Evolutionary conservation across 1,140 invertebrate genomes (phyloP).

Genomic region (Melitaea cinxia): DNA sequence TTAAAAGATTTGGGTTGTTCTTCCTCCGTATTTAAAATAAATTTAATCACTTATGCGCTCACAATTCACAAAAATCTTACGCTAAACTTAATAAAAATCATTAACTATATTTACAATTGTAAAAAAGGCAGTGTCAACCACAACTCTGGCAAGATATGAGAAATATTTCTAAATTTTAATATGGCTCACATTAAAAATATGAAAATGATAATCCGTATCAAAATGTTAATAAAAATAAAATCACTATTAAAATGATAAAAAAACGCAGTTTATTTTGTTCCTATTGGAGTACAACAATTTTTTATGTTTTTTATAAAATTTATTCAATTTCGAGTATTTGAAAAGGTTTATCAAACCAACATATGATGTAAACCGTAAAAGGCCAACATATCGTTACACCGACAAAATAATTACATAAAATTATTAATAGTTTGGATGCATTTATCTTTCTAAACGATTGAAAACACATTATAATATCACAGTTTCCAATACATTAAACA

Average conservation of each 20-base stretch:
- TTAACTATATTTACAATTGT: conserved; percentile 72
- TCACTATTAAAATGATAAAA: conserved; percentile 8
- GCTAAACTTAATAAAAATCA: conserved; percentile 44
- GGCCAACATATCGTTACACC: conserved; percentile 31
- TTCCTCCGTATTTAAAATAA: conserved; percentile 1
- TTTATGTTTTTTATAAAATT: conserved; percentile 20
- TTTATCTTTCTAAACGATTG: conserved; percentile 54
- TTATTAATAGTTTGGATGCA: conserved; percentile 17
- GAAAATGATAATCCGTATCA: conserved; percentile 27
- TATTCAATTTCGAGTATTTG: conserved; percentile 28
- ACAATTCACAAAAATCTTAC: conserved; percentile 31
- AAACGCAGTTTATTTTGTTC: conserved; percentile 4
- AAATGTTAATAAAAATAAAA: conserved; percentile 17
- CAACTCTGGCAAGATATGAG: conserved; percentile 78
- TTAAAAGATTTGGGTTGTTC: neutral
- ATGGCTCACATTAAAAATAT: conserved; percentile 66
- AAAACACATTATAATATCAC: conserved; percentile 80
- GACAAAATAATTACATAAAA: conserved; percentile 19
- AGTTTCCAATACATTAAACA: conserved; percentile 72
- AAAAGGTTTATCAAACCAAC: conserved; percentile 25
- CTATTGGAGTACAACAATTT: conserved; percentile 9
- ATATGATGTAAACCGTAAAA: conserved; percentile 30
- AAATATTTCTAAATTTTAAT: conserved; percentile 75
- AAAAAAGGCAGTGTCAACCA: conserved; percentile 77
- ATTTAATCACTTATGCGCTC: conserved; percentile 15